A percentile compares a stretch with the other conserved stretches of the same genome.
Conservation (phyloP, 2,797 vertebrate genomes). For the Oreonectes daqikongensis region DNA sequence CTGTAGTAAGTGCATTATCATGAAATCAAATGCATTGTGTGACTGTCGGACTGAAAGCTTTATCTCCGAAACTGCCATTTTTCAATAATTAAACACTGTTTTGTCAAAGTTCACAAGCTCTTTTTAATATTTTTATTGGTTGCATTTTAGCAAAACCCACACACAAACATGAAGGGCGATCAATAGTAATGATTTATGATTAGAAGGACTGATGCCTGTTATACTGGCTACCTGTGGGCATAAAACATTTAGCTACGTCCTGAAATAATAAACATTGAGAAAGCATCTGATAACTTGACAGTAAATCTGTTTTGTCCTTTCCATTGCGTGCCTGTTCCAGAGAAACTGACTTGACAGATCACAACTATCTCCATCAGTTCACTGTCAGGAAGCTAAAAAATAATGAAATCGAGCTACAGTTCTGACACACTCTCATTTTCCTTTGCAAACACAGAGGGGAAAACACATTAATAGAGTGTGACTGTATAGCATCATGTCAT, state of each 20-base stretch:
- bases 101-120: no score
- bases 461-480: neutral
- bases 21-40: no score
- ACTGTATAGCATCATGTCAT: neutral
- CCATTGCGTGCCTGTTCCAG: neutral
- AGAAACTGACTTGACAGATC: neutral
- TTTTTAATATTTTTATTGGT: no score
- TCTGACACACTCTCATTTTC: neutral
- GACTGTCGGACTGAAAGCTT: no score
- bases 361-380: neutral
- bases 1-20: no score
- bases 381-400: neutral
- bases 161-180: no score
- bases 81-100: no score
- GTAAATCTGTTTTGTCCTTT: neutral
- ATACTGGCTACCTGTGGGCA: neutral
- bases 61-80: no score
- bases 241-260: neutral
- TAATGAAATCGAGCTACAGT: neutral
- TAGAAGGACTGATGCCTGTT: no score
- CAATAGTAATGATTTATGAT: no score
- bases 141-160: no score
- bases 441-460: neutral
- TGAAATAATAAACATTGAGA: neutral
- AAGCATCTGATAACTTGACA: neutral